These are phyloP conservation scores for Acropternis orthonyx DNA, from an alignment of 2,797 vertebrate species.

Conservation along the genomic window DNA sequence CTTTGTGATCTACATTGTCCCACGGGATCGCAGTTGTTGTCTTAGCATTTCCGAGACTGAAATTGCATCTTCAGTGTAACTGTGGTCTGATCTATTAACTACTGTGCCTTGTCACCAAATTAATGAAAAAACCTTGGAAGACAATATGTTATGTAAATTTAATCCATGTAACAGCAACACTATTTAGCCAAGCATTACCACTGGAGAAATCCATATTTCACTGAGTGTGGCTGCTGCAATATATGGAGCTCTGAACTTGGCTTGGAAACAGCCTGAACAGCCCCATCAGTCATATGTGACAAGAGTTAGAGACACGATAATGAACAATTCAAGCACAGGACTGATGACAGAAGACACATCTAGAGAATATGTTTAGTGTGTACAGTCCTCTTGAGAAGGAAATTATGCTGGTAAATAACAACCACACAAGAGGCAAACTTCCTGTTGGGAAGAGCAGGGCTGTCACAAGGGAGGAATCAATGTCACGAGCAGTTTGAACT, in stretches of 20 bases:
- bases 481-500: background rate
- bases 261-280: background rate
- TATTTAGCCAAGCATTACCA: background rate
- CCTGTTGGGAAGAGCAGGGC: background rate
- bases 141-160: slow-evolving; percentile 21
- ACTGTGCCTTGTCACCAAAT: slow-evolving; percentile 12
- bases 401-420: background rate
- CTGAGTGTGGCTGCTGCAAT: background rate
- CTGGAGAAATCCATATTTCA: background rate
- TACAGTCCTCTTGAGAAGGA: background rate
- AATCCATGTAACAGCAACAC: background rate
- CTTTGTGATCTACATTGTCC: slow-evolving; percentile 9
- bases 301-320: background rate
- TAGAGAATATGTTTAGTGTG: background rate
- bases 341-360: slow-evolving; percentile 22
- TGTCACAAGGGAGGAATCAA: background rate
- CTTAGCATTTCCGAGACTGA: background rate
- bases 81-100: slow-evolving; percentile 16
- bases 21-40: background rate
- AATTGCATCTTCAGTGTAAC: slow-evolving; percentile 4
- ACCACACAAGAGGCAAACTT: background rate
- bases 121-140: background rate
- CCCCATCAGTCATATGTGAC: background rate
- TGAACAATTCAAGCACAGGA: background rate
- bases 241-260: background rate